These are phyloP conservation scores for Telmatochromis sp. DNA, from an alignment of 2,113 vertebrate species.

Conservation along the genomic window DNA sequence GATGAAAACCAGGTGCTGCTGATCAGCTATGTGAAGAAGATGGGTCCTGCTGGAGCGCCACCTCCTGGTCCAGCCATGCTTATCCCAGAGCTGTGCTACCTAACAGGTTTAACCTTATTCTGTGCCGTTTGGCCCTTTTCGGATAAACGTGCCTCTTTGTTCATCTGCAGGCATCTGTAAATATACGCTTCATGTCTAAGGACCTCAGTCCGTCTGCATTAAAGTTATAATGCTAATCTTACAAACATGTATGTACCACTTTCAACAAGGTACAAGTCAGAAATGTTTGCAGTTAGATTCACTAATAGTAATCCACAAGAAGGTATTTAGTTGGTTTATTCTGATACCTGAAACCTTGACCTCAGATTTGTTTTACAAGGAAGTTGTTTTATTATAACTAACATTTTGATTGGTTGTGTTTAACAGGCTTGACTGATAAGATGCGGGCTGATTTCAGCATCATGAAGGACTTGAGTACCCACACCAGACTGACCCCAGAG, in stretches of 20 bases:
- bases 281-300: neutral
- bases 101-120: slow-evolving; percentile 75
- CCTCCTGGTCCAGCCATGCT: slow-evolving; percentile 77
- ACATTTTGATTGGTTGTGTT: neutral
- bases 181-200: neutral
- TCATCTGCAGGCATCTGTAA: neutral
- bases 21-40: slow-evolving; percentile 77
- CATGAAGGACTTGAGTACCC: slow-evolving; percentile 85
- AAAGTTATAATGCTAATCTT: neutral
- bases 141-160: neutral
- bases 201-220: neutral
- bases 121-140: neutral
- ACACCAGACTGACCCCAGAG: slow-evolving; percentile 82
- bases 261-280: neutral
- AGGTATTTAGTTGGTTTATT: neutral
- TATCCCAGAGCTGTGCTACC: slow-evolving; percentile 89
- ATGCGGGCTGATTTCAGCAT: slow-evolving; percentile 85
- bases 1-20: slow-evolving; percentile 84
- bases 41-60: slow-evolving; percentile 52
- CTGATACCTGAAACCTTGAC: neutral
- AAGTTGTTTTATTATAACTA: neutral
- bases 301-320: neutral
- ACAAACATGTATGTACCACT: neutral
- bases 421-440: slow-evolving; percentile 84
- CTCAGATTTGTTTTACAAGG: neutral